phyloP scores from a whole-genome alignment of 1,140 invertebrate genomes.

The Reticulitermes speratus region DNA sequence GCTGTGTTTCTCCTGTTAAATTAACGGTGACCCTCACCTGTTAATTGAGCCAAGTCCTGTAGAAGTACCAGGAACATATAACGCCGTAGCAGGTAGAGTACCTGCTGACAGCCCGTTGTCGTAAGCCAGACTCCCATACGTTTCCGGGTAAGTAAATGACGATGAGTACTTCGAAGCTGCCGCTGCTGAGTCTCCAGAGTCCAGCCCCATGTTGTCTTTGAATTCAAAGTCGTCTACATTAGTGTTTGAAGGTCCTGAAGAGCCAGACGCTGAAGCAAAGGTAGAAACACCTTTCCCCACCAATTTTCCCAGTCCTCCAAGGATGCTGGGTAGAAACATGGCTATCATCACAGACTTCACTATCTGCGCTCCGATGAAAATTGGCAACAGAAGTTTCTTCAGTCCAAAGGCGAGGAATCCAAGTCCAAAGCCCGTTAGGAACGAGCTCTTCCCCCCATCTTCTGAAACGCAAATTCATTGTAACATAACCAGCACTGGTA shows the following conservation, averaged over 20 bases:
- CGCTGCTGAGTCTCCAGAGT: constrained; percentile 31
- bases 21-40: background rate
- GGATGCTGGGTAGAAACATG: constrained; percentile 76
- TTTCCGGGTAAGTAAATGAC: constrained; percentile 26
- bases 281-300: constrained; percentile 60
- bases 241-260: constrained; percentile 37
- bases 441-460: constrained; percentile 59
- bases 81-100: constrained; percentile 19
- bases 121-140: background rate
- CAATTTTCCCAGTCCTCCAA: constrained; percentile 77
- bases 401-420: constrained; percentile 73
- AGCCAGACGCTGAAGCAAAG: constrained; percentile 31
- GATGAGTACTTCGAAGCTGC: constrained; percentile 5
- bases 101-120: background rate
- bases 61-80: background rate
- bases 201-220: constrained; percentile 51
- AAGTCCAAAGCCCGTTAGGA: constrained; percentile 67
- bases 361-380: constrained; percentile 70
- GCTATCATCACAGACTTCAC: constrained; percentile 77
- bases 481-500: background rate
- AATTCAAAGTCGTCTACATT: constrained; percentile 66
- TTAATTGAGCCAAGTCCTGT: background rate
- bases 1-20: no score
- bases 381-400: constrained; percentile 75
- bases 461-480: constrained; percentile 33